A percentile compares a stretch with the other conserved stretches of the same genome.
These are phyloP conservation scores for Xerus rutilus DNA, from an alignment of 2,797 vertebrate species.

Conservation along the genomic window DNA sequence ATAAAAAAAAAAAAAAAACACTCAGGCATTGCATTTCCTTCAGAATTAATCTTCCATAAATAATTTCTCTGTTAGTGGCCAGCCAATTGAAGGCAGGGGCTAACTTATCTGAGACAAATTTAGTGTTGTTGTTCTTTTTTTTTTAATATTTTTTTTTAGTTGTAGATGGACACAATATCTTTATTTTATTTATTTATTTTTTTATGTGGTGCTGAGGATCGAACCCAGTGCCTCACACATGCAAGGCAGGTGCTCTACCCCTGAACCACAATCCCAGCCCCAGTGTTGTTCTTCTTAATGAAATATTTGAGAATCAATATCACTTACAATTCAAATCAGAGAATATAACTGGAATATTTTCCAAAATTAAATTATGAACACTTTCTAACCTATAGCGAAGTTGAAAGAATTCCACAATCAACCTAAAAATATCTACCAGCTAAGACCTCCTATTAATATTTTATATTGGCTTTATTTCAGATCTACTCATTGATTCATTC, in stretches of 20 bases:
- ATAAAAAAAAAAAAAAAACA: background rate
- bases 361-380: background rate
- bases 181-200: no score
- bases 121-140: background rate
- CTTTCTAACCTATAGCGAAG: slow-evolving; percentile 2
- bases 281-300: background rate
- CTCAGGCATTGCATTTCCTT: background rate
- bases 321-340: background rate
- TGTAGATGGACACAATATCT: no score
- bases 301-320: background rate
- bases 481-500: background rate
- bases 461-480: background rate
- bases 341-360: background rate
- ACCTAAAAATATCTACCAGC: background rate
- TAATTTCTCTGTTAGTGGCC: background rate
- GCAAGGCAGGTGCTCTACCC: no score
- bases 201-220: no score
- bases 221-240: no score
- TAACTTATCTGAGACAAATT: background rate
- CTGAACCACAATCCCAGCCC: no score
- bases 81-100: background rate
- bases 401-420: background rate
- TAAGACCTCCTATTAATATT: background rate
- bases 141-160: no score
- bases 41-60: background rate